Percentiles rank a stretch among this genome's conserved stretches.
These are phyloP conservation scores for Rhinopomastus cyanomelas DNA, from an alignment of 2,113 vertebrate genomes.

Conservation along the genomic window DNA sequence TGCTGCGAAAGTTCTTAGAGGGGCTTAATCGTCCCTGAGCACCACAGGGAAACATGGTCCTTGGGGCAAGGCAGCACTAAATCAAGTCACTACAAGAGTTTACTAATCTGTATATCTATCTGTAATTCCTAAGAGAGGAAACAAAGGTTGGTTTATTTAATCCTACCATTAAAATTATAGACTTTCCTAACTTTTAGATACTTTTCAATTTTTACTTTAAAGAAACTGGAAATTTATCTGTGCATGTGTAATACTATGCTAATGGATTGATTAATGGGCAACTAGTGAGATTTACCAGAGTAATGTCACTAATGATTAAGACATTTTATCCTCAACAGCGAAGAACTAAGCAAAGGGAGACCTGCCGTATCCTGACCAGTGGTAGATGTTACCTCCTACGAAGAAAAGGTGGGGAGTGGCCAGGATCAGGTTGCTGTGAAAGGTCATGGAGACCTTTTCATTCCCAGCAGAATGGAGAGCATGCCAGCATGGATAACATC, in stretches of 20 bases:
- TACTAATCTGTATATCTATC: neutral
- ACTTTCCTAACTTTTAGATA: neutral
- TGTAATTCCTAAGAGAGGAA: neutral
- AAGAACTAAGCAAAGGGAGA: neutral
- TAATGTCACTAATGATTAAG: neutral
- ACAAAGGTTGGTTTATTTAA: neutral
- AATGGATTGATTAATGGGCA: neutral
- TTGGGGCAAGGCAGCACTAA: fast-evolving
- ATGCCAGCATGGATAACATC: neutral
- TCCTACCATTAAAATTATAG: neutral
- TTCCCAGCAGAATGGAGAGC: neutral
- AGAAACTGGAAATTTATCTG: no score
- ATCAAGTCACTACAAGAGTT: neutral
- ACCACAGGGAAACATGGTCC: neutral
- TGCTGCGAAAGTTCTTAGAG: neutral
- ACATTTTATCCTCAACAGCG: neutral
- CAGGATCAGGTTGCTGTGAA: neutral
- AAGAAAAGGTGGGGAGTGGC: neutral
- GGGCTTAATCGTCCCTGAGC: neutral
- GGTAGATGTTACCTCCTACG: neutral
- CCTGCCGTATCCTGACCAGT: neutral
- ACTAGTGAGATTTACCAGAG: neutral
- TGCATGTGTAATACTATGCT: neutral
- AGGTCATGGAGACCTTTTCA: neutral
- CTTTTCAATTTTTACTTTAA: neutral